Conservation (phyloP, 2,888 invertebrate genomes). For the Drosophila acutilabella region DNA sequence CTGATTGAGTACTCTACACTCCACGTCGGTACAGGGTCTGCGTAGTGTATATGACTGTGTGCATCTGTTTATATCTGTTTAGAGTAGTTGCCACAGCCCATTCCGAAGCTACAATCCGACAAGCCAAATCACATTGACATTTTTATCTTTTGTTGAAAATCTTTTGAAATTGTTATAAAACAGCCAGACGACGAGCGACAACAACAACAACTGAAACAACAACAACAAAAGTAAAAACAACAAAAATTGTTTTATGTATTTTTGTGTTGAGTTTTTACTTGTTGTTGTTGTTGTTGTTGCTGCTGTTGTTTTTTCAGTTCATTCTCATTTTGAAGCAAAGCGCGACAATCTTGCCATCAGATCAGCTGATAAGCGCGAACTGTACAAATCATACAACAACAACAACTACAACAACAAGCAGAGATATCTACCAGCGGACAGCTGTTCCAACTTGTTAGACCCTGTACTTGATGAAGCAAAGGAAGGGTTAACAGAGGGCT, state of each 20-base stretch:
- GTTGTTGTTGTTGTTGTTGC: conserved; percentile 47
- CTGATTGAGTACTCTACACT: neutral
- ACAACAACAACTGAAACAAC: conserved; percentile 45
- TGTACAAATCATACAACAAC: conserved; percentile 78
- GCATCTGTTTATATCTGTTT: conserved; percentile 9
- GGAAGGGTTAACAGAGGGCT: neutral
- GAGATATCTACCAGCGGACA: conserved; percentile 56
- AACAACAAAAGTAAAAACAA: conserved; percentile 42
- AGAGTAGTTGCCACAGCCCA: conserved; percentile 31
- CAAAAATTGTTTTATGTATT: conserved; percentile 62
- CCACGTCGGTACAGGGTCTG: neutral
- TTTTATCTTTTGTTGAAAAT: conserved; percentile 78
- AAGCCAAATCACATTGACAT: conserved; percentile 80
- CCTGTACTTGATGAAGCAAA: neutral
- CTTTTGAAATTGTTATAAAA: conserved; percentile 80
- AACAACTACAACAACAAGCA: conserved; percentile 45
- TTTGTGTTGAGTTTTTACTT: conserved; percentile 51
- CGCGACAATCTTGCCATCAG: conserved; percentile 81
- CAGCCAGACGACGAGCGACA: conserved; percentile 67
- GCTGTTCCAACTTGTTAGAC: conserved; percentile 55
- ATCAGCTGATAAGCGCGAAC: conserved; percentile 75
- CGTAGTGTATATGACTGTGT: neutral
- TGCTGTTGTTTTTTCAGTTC: conserved; percentile 65
- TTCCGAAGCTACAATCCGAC: conserved; percentile 61
- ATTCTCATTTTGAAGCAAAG: conserved; percentile 80